Evolutionary conservation across 2,113 vertebrate genomes (phyloP), one percentile per base, ranked within the genome.

Genomic region (Mormyrus lacerda): DNA sequence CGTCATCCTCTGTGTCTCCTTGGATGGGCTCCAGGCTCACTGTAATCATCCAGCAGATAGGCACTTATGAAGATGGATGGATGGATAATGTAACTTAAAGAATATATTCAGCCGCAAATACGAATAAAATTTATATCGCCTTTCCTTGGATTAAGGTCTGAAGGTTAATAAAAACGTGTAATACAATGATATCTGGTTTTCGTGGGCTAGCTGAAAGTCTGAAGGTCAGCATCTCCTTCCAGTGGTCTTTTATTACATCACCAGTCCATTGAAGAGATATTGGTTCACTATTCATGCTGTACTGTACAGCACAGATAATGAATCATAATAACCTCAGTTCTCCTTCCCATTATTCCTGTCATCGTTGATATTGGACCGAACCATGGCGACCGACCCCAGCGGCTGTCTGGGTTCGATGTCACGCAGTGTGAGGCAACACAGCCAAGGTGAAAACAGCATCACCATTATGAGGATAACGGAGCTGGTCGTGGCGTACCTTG

Each of bases 1-100:
- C 5, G 15, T 79, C 73, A 79, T 79, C 31, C 73, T 42, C 35
- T 42, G 15, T 42, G 15, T 39, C 17, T 79, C 35, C 73, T 79
- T 79, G 73, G 73, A 8, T 79, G 35, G 31, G 35, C 6, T 79
- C 73, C 73, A 35, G 35, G 73, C 73, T 42, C 35, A 5, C 73
- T 17, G 15, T 42, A 79, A 79, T 42, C 35, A 35, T 79, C 15
- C 2, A 79, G 35, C 35, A 42, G 73, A 79, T 79, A 79, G 17
- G 73, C 73, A 79, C 31, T 79, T 39, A 79, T 79, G 73, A 79
- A 79, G 73, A 79, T 42, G 73, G 73, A 79, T 79, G 73, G 73
- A 79, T 42, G 73, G 35, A 79, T 79, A 79, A 79, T 79, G 73
- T 79, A 79, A 42, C 73, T 79, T 79, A 42, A 79, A 79, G 73